Evolutionary conservation across 2,888 invertebrate species (phyloP).

Genomic region (Stenichneumon culpator): DNA sequence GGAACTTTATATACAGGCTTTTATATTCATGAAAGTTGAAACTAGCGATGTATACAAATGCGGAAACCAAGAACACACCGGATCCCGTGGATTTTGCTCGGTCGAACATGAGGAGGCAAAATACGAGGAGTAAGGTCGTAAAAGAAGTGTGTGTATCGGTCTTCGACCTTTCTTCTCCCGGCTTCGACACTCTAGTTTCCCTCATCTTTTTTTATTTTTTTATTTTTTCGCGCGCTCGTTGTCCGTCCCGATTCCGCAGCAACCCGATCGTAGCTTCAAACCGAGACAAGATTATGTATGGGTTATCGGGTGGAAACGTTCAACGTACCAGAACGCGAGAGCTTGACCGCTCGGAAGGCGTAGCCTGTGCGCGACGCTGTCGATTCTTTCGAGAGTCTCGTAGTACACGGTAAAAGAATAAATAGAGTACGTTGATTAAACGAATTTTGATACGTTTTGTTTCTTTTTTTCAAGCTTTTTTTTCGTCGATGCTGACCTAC

Average conservation of each 20-base stretch:
- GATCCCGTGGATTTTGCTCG: not conserved
- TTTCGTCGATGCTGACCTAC: too few species aligned
- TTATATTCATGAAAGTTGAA: conserved; percentile 39
- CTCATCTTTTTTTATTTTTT: conserved; percentile 7
- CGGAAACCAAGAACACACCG: conserved; percentile 19
- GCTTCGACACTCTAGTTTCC: conserved; percentile 3
- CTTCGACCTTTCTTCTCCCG: conserved; percentile 32
- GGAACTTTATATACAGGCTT: conserved; percentile 8
- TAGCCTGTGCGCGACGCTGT: not conserved
- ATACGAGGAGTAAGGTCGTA: not conserved
- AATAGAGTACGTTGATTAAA: too few species aligned
- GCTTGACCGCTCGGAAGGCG: conserved; percentile 50
- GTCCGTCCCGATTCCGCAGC: conserved; percentile 24
- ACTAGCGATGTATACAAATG: conserved; percentile 21
- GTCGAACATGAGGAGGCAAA: conserved; percentile 10
- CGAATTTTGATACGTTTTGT: too few species aligned
- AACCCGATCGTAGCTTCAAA: conserved; percentile 3
- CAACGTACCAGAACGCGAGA: conserved; percentile 50
- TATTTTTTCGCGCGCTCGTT: conserved; percentile 6
- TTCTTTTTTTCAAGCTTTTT: too few species aligned
- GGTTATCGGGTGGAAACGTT: conserved; percentile 66
- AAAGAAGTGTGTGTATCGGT: conserved; percentile 33
- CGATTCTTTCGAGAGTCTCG: not conserved
- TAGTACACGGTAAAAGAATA: not conserved
- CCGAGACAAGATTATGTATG: conserved; percentile 50